Percentiles rank a stretch among this genome's conserved stretches.
phyloP scores from a whole-genome alignment of 2,888 invertebrate genomes.

The Acleris sparsana region DNA sequence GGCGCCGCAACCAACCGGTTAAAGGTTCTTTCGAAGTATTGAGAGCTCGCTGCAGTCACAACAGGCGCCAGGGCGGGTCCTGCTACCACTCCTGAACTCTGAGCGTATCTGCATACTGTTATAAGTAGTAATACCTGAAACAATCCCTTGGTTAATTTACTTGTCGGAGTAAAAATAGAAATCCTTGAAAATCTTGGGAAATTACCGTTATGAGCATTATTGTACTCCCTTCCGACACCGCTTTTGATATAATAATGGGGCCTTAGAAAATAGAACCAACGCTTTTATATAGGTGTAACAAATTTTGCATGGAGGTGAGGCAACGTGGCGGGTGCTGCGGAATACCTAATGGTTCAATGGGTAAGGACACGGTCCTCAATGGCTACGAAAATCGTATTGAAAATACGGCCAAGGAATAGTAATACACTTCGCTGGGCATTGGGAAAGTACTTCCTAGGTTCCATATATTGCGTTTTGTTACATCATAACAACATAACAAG shows the following conservation, averaged over 20 bases:
- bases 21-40: slow-evolving; percentile 86
- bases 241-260: slow-evolving; percentile 74
- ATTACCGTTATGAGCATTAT: slow-evolving; percentile 68
- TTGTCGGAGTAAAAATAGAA: no score
- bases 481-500: slow-evolving; percentile 5
- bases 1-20: slow-evolving; percentile 76
- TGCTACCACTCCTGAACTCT: slow-evolving; percentile 58
- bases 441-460: slow-evolving; percentile 63
- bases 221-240: slow-evolving; percentile 57
- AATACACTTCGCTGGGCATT: slow-evolving; percentile 63
- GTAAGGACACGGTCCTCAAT: slow-evolving; percentile 80
- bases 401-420: slow-evolving; percentile 77
- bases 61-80: slow-evolving; percentile 69
- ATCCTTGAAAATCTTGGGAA: neutral
- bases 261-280: slow-evolving; percentile 71
- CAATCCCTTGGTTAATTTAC: slow-evolving; percentile 27
- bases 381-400: slow-evolving; percentile 79
- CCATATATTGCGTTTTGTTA: slow-evolving; percentile 30
- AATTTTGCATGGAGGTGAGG: slow-evolving; percentile 81
- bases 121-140: slow-evolving; percentile 63
- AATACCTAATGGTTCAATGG: slow-evolving; percentile 80
- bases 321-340: slow-evolving; percentile 71
- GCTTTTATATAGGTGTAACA: slow-evolving; percentile 83
- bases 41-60: slow-evolving; percentile 87
- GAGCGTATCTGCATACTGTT: slow-evolving; percentile 55